phyloP scores from a whole-genome alignment of 2,797 vertebrate species.

The Squalus acanthias region DNA sequence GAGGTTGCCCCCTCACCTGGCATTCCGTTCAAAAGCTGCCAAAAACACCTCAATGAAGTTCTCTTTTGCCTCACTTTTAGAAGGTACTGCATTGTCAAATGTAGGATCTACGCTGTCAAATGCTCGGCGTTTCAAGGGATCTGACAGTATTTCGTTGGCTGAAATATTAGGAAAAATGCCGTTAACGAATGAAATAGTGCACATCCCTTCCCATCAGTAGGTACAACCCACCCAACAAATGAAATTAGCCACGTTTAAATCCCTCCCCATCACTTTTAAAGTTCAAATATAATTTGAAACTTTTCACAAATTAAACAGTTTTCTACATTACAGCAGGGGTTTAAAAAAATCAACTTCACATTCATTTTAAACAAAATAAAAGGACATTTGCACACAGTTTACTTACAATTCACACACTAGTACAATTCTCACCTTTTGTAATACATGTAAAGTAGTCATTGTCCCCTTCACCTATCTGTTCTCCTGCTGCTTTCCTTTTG shows the following conservation, averaged over 20 bases:
- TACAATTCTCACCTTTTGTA: conserved; percentile 64
- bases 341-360: not conserved
- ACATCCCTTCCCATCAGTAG: not conserved
- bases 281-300: not conserved
- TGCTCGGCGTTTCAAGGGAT: conserved; percentile 85
- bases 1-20: conserved; percentile 61
- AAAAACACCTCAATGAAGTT: conserved; percentile 85
- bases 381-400: not conserved
- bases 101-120: conserved; percentile 96
- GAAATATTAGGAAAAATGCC: conserved; percentile 42
- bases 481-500: conserved; percentile 94
- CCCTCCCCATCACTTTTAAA: not conserved
- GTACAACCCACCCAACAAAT: not conserved
- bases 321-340: not conserved
- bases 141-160: conserved; percentile 91
- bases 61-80: conserved; percentile 88
- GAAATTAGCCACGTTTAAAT: not conserved
- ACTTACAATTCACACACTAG: not conserved
- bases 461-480: conserved; percentile 90
- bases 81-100: conserved; percentile 86
- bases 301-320: not conserved
- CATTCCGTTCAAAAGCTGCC: conserved; percentile 86
- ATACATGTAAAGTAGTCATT: conserved; percentile 87
- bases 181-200: not conserved
- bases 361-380: not conserved